Percentiles rank a stretch among this genome's conserved stretches.
These are phyloP conservation scores for Platanista minor DNA, from an alignment of 2,113 vertebrate species.

Conservation along the genomic window DNA sequence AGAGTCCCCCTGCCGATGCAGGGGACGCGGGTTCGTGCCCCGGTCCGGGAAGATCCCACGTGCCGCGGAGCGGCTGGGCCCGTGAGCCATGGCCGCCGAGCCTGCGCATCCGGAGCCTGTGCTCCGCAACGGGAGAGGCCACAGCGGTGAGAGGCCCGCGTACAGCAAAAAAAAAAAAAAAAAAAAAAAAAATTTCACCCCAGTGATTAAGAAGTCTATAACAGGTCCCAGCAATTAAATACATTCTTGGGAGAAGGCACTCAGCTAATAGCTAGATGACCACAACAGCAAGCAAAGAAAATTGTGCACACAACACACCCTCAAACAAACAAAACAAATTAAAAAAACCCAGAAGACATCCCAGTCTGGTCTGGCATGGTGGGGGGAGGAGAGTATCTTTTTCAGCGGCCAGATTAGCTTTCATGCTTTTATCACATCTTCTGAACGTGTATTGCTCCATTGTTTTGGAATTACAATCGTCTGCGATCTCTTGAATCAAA, in stretches of 20 bases:
- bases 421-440: not conserved
- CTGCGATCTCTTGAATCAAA: not conserved
- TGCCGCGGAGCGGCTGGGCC: no score
- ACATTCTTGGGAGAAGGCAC: not conserved
- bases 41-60: no score
- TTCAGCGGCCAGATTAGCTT: not conserved
- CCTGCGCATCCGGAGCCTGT: no score
- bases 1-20: no score
- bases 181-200: not conserved
- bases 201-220: not conserved
- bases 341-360: not conserved
- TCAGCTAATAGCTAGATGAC: not conserved
- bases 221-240: not conserved
- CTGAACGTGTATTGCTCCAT: not conserved
- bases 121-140: no score
- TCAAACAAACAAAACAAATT: not conserved
- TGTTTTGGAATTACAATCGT: not conserved
- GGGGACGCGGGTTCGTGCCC: no score
- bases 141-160: no score
- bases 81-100: no score
- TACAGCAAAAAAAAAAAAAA: no score
- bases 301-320: not conserved
- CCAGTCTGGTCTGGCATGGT: not conserved
- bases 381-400: not conserved
- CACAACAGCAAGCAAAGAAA: not conserved